phyloP scores from a whole-genome alignment of 92 coral and sea anemone genomes.

The Epizoanthus scotinus region DNA sequence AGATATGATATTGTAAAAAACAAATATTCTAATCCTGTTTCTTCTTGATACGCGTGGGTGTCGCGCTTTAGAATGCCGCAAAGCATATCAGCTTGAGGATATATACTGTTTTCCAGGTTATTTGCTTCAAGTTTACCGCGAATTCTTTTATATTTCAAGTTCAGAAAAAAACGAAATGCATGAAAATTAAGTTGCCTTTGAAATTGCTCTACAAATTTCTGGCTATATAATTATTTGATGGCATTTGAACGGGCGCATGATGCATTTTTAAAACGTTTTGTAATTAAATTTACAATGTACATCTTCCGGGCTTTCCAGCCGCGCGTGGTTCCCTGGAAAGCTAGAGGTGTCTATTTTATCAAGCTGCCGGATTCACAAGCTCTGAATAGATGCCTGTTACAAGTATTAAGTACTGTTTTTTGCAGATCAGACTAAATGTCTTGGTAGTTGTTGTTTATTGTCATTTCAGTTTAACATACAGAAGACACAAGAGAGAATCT shows the following conservation, averaged over 20 bases:
- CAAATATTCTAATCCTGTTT: not conserved
- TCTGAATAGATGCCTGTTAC: too few relatives aligned
- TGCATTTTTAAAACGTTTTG: not conserved
- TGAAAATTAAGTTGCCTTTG: too few relatives aligned
- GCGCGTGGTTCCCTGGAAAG: not conserved
- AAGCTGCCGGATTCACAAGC: not conserved
- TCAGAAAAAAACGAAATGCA: not conserved
- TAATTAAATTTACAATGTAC: not conserved
- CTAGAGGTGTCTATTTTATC: not conserved
- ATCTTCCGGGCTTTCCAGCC: not conserved
- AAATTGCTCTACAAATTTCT: too few relatives aligned
- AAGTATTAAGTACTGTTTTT: too few relatives aligned
- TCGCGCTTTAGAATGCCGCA: not conserved
- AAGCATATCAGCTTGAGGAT: not conserved
- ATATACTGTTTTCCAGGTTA: not conserved
- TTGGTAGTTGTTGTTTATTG: too few relatives aligned
- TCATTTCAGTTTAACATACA: too few relatives aligned
- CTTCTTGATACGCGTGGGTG: conserved; percentile 4
- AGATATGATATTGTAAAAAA: not conserved
- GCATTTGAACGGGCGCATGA: not conserved
- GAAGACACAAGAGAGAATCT: too few relatives aligned
- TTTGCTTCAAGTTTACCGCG: not conserved
- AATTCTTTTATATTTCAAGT: not conserved
- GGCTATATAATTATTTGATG: too few relatives aligned
- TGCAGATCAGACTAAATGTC: too few relatives aligned